Base-by-base conservation (phyloP, 1,140 invertebrate genomes). In the Zaprionus lachaisei region DNA sequence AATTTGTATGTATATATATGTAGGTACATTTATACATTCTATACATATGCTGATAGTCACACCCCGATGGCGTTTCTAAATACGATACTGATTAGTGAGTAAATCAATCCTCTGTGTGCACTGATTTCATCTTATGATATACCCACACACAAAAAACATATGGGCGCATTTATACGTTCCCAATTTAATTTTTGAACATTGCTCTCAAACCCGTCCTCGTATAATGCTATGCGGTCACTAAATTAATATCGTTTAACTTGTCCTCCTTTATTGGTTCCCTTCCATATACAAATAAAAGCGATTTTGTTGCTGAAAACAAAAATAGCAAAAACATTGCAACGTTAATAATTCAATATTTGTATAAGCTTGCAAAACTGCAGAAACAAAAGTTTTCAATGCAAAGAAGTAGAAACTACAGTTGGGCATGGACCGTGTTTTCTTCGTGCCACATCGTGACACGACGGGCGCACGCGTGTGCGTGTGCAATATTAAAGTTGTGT, bases 91-190 rank as follows among this genome's bases (percentile, higher is more conserved):
- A 41, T 15, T n/a, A n/a, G 14, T 41, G 5, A 73, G 65, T 68
- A 87, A 80, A 77, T 34, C 9, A 9, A 34, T 34, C 9, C 9
- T 34, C 31, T 34, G 9, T 34, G 9, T 34, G 31, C 31, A 34
- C 31, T 34, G 31, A 3, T 82, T 82, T 82, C 44, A 51, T 41
- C 55, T 15, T 57, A 47, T 12, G 22, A 14, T 34, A 12, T 51
- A 15, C 49, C 62, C 15, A 37, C 11, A 65, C 63, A 41, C 11
- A 5, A 20, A 26, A 24, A 15, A 5, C 84, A 89, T 89, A 89
- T 87, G 83, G 84, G 84, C 71, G 64, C 84, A 87, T 87, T 89
- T 83, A 83, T 83, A 87, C 80, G 60, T 83, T 87, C 89, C 83
- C 84, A 83, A 83, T 87, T 87, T 77, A 89, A 80, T 78, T 78